Base-by-base conservation (phyloP, 2,113 vertebrate genomes). In the Nanorana parkeri region DNA sequence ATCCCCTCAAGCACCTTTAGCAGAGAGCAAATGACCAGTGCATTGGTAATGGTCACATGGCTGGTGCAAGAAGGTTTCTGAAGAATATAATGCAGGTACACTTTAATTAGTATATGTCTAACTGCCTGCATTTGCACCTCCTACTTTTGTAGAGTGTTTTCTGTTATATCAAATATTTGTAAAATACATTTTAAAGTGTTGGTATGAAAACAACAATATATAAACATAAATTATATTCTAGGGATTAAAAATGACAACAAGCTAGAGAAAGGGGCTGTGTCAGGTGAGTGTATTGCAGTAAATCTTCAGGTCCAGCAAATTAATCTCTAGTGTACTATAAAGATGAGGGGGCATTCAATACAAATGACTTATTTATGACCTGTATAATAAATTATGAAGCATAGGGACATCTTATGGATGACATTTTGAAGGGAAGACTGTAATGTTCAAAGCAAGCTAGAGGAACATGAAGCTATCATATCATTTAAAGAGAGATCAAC, bases 321-420 rank as follows among this genome's bases (percentile, higher is more conserved):
- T 17, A 63, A 52, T 71, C 78, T 80, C 67, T 56, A 68, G 78
- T 20, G 77, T 63, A 63, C 17, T 63, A 32, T 72, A 80, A 28
- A 71, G 58, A 47, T 23, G 36, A 52, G 41, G 58, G 58, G 78
- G 28, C 28, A 81, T 32, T 81, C 79, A 66, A 73, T 81, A 74
- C 23, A 73, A 54, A 71, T 55, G 68, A 64, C 55, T 80, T 36
- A 80, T 81, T 81, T 72, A 72, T 80, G 68, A 32, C 60, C 71
- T 15, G 41, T 73, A 29, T 72, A 21, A 29, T 63, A 60, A 19
- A 21, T n/a, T 17, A 8, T 80, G 78, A 80, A 68, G 36, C 60
- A 63, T 58, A 28, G 51, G 68, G 80, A 81, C 58, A 56, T 56
- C 16, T 80, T 23, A 7, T 17, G 6, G 36, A 80, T 51, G 67